A percentile compares a stretch with the other conserved stretches of the same genome.
phyloP scores from a whole-genome alignment of 2,888 invertebrate species.

The Drosophila peninsularis region DNA sequence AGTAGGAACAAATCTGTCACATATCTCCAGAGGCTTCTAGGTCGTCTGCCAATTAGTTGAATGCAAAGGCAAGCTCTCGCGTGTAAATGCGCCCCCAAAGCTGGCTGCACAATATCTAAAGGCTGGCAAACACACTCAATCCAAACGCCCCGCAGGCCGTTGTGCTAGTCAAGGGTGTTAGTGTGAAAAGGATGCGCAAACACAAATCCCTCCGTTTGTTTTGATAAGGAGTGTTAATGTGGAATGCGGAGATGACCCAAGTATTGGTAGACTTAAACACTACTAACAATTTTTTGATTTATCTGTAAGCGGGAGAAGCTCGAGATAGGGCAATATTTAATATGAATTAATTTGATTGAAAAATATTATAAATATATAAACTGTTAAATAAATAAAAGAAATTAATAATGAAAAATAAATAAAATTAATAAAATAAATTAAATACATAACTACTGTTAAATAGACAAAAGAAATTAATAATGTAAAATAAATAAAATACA shows the following conservation, averaged over 20 bases:
- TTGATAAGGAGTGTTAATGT: slow-evolving; percentile 56
- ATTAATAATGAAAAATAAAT: too few relatives aligned
- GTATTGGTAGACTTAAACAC: not conserved
- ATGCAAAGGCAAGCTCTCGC: slow-evolving; percentile 19
- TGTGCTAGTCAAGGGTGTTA: slow-evolving; percentile 28
- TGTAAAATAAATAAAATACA: too few relatives aligned
- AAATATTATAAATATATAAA: too few relatives aligned
- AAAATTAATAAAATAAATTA: too few relatives aligned
- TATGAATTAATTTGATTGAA: too few relatives aligned
- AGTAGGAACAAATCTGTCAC: too few relatives aligned
- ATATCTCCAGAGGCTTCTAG: not conserved
- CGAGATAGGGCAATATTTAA: too few relatives aligned
- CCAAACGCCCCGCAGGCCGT: slow-evolving; percentile 44
- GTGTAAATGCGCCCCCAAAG: slow-evolving; percentile 20
- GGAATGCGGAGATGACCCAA: slow-evolving; percentile 21
- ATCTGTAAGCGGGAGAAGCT: too few relatives aligned
- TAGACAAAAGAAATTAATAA: too few relatives aligned
- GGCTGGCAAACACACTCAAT: slow-evolving; percentile 30
- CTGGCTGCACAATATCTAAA: slow-evolving; percentile 17
- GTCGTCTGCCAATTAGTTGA: not conserved
- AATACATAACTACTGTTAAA: too few relatives aligned
- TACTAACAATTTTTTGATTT: not conserved
- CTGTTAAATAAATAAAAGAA: too few relatives aligned
- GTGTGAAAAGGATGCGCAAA: slow-evolving; percentile 56
- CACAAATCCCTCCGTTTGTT: slow-evolving; percentile 47